Conservation (phyloP, 2,888 invertebrate genomes). For the Campopleginae sp. region DNA sequence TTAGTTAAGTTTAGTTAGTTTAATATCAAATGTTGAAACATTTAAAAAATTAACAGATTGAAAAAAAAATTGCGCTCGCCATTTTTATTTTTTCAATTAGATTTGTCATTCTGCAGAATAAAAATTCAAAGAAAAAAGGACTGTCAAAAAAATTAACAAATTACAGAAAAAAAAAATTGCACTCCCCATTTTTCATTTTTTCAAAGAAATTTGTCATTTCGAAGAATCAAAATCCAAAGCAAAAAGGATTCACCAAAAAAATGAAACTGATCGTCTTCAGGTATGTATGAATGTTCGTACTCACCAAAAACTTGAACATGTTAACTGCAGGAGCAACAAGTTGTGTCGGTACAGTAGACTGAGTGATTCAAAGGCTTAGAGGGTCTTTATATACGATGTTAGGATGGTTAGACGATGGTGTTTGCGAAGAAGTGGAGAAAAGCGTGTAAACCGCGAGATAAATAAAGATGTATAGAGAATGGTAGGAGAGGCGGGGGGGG, state of each 20-base stretch:
- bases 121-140: too few species aligned
- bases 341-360: slow-evolving; percentile 75
- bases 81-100: not conserved
- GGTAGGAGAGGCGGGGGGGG: slow-evolving; percentile 50
- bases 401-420: slow-evolving; percentile 48
- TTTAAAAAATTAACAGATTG: too few species aligned
- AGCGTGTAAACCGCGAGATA: slow-evolving; percentile 40
- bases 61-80: not conserved
- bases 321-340: slow-evolving; percentile 79
- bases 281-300: slow-evolving; percentile 72
- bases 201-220: too few species aligned
- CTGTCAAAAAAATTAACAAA: too few species aligned
- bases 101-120: not conserved
- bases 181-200: too few species aligned
- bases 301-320: slow-evolving; percentile 87
- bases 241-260: not conserved
- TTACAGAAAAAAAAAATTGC: too few species aligned
- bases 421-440: slow-evolving; percentile 55
- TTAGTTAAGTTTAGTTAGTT: not conserved
- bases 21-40: too few species aligned
- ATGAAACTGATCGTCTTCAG: not conserved
- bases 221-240: too few species aligned
- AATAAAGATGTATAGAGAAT: slow-evolving; percentile 52
- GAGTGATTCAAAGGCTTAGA: slow-evolving; percentile 70
- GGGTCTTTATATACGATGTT: slow-evolving; percentile 77